phyloP scores from a whole-genome alignment of 2,113 vertebrate genomes.

The Oxyruncus cristatus region DNA sequence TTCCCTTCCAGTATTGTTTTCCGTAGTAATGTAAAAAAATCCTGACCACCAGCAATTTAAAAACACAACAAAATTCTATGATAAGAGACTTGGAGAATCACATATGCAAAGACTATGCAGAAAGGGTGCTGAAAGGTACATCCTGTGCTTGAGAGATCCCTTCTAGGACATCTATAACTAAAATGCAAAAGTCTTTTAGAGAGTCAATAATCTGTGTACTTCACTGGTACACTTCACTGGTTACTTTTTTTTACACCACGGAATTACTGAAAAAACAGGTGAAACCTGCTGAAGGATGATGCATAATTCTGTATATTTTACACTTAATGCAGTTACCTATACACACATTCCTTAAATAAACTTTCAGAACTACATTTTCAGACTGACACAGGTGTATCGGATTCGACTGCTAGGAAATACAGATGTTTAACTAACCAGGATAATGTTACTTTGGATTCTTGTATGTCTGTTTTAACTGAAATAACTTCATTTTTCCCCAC shows the following conservation, averaged over 20 bases:
- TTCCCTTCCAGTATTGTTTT: neutral
- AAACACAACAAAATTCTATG: neutral
- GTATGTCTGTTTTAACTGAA: neutral
- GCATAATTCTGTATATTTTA: neutral
- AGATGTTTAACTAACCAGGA: neutral
- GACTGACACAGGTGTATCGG: accelerated
- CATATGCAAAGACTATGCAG: neutral
- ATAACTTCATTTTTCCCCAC: neutral
- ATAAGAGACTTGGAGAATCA: neutral
- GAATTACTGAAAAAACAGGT: slow-evolving; percentile 23
- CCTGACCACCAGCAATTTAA: neutral
- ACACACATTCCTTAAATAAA: neutral
- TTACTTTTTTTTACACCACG: neutral
- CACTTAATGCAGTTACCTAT: neutral
- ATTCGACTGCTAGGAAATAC: neutral
- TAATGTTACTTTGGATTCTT: no score
- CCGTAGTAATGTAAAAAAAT: neutral
- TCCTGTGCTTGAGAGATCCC: neutral
- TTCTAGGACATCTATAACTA: neutral
- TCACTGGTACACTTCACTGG: neutral
- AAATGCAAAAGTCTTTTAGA: neutral
- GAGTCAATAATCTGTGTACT: neutral
- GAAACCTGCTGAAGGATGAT: neutral
- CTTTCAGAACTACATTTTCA: neutral
- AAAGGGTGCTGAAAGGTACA: neutral